Base-by-base conservation (phyloP, 92 coral and sea anemone species). In the Epizoanthus fatuus region DNA sequence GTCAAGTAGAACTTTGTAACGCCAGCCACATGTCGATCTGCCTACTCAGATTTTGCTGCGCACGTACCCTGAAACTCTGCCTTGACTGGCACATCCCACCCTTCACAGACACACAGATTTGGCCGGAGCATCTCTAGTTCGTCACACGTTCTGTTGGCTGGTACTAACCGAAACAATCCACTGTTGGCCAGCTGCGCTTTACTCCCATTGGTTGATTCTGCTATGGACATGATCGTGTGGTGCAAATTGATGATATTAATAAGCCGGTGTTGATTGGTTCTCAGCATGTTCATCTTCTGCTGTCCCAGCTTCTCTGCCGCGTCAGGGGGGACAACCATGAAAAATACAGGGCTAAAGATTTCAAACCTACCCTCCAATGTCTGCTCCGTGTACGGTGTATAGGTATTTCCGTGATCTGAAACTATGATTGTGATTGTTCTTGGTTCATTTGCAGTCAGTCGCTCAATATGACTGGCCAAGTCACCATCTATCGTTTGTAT, bases 351-450 rank as follows among this genome's bases (percentile, higher is more conserved):
- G 65, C 56, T 64, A 42, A 69, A 83, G 16, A 83, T 67, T 40
- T 83, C 87, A 39, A 69, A 76, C 16, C 87, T 37, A 16, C 87
- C 87, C 59, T 83, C 87, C 12, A 29, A 54, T 16, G 63, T 57
- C 12, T 69, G 72, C 2, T 55, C 80, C n/a, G 72, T 74, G 49
- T 83, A 83, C 0, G 32, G 62, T 2, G 87, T 83, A 66, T 83
- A 83, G 0, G 87, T 83, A 44, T 83, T 83, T 16, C 87, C 87
- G 49, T 83, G 87, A 55, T 83, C 87, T 69, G 87, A 74, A 38
- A 83, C 10, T 16, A 83, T 54, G 57, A 83, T 49, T 7, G 87
- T 64, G 17, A 83, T 69, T 29, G 87, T 83, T 57, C 69, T 17
- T 11, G 72, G 72, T 16, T 38, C 40, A 64, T 42, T 37, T 5